Base-by-base conservation (phyloP, 30 jellyfish, hydroid and myxozoan genomes). In the Pseudorhiza aurosa region DNA sequence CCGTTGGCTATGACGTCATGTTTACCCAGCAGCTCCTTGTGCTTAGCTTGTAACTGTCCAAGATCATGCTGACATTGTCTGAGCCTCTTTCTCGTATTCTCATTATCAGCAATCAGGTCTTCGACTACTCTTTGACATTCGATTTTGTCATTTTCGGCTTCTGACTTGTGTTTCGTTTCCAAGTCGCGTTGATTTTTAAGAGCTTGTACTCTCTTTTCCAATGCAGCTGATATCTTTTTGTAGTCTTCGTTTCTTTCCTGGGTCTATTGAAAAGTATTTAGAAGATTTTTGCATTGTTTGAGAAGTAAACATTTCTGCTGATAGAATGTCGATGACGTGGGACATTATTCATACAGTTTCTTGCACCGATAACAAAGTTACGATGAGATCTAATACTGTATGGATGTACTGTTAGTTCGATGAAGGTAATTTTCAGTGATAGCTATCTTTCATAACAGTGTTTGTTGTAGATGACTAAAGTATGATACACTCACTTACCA, bases 21-120 rank as follows among this genome's bases (percentile, higher is more conserved):
- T 60, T 60, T 50, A 2, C 30, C 75, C 32, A 60, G 26, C 15
- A 60, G 75, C 17, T 60, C 75, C 43, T 28, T 32, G 15, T 26
- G 51, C 47, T 60, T 50, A 60, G 26, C 75, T 60, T 60, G 75
- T 30, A 60, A 24, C 33, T 37, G 27, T 29, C 30, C 75, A 60
- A 27, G n/a, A 4, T 60, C 50, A 27, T 29, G 51, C 14, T 60
- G 44, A 27, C 22, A 60, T 29, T 60, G 75, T 12, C 31, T 60
- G 51, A 60, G 55, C 55, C 47, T 60, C 51, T 29, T 60, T 60
- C 75, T 60, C 8, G 30, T 17, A 37, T 37, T 19, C 47, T 60
- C 75, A 12, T 60, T 60, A 14, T 60, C 75, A 29, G 4, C 30
- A 26, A 60, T 47, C 29, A 60, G 14, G 14, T 4, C 75, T 8